Evolutionary conservation across 2,113 vertebrate genomes (phyloP).

Genomic region (Argyrosomus japonicus): DNA sequence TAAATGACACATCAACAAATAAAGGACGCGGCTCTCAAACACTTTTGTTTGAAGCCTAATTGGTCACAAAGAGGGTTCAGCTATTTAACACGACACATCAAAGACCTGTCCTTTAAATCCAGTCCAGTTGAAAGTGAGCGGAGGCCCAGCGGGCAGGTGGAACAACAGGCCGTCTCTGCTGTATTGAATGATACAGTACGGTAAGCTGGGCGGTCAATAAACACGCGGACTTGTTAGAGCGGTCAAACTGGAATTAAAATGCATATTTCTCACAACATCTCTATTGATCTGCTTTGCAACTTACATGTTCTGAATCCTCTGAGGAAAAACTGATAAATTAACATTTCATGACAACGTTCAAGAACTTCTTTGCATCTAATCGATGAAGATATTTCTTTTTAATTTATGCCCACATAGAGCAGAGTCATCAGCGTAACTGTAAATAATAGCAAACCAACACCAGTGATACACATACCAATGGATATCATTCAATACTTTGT

Average conservation of each 20-base stretch:
- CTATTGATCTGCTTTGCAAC: constrained; percentile 8
- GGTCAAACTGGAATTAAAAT: constrained; percentile 8
- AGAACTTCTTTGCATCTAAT: neutral
- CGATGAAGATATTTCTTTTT: neutral
- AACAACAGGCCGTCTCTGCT: neutral
- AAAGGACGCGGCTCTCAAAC: constrained; percentile 47
- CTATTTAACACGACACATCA: constrained; percentile 56
- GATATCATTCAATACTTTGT: no score
- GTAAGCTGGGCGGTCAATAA: neutral
- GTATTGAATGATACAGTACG: neutral
- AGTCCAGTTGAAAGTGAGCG: constrained; percentile 1
- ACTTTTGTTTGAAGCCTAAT: constrained; percentile 63
- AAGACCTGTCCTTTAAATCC: neutral
- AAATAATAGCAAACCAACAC: neutral
- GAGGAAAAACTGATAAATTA: constrained; percentile 13
- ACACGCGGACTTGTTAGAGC: constrained; percentile 1
- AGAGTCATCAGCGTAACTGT: neutral
- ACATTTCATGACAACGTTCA: neutral
- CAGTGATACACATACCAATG: no score
- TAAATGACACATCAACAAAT: constrained; percentile 67
- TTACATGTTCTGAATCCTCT: neutral
- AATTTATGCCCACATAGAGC: neutral
- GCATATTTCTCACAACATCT: neutral
- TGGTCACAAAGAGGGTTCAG: constrained; percentile 66
- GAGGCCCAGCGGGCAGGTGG: constrained; percentile 40